A percentile compares a stretch with the other conserved stretches of the same genome.
phyloP scores from a whole-genome alignment of 1,140 invertebrate genomes.

The Procambarus clarkii region DNA sequence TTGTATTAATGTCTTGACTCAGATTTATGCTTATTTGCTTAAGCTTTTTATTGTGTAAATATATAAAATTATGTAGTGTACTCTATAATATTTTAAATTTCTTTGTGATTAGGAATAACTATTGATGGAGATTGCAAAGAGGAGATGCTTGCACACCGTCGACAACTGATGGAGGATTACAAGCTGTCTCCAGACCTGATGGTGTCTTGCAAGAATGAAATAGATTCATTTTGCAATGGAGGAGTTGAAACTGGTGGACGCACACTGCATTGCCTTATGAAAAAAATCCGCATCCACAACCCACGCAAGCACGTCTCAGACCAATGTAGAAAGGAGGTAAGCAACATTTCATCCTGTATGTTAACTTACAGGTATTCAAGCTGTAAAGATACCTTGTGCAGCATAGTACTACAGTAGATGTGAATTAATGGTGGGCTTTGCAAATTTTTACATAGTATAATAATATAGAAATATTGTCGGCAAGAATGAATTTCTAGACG shows the following conservation, averaged over 20 bases:
- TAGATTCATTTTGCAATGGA: constrained; percentile 77
- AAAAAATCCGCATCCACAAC: constrained; percentile 82
- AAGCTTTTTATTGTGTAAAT: background rate
- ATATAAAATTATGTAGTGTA: constrained; percentile 5
- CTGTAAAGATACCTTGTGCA: too few species aligned
- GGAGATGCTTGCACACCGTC: constrained; percentile 93
- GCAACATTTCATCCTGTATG: background rate
- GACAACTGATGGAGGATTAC: constrained; percentile 94
- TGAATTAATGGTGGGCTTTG: too few species aligned
- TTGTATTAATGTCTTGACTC: background rate
- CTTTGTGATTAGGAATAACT: constrained; percentile 78
- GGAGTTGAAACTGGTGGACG: constrained; percentile 86
- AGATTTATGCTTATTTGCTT: too few species aligned
- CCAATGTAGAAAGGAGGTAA: constrained; percentile 75
- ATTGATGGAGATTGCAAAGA: constrained; percentile 84
- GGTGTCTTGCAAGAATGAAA: constrained; percentile 90
- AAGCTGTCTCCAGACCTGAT: constrained; percentile 94
- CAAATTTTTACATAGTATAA: too few species aligned
- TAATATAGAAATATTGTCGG: too few species aligned
- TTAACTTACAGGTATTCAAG: too few species aligned
- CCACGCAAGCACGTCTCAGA: constrained; percentile 75
- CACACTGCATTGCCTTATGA: constrained; percentile 97
- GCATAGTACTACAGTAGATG: too few species aligned
- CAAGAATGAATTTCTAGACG: too few species aligned
- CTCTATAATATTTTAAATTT: background rate